Evolutionary conservation across 2,888 invertebrate genomes (phyloP).

Genomic region (Tenthredo amoena): DNA sequence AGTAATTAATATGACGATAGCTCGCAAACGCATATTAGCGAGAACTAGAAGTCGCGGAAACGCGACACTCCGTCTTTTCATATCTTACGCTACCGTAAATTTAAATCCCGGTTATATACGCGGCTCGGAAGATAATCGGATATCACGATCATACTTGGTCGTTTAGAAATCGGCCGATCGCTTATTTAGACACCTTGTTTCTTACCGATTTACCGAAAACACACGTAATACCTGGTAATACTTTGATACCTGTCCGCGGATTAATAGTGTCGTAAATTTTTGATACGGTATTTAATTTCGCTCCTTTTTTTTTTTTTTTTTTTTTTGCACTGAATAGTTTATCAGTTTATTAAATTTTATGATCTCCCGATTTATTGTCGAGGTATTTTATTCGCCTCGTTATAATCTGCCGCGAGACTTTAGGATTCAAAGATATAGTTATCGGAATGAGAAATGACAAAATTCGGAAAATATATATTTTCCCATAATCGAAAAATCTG

Average conservation of each 20-base stretch:
- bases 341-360: background rate
- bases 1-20: conserved; percentile 38
- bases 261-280: background rate
- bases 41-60: conserved; percentile 3
- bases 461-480: too few species aligned
- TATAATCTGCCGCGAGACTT: background rate
- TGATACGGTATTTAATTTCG: background rate
- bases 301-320: background rate
- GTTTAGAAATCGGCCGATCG: too few species aligned
- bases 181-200: too few species aligned
- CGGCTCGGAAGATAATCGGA: background rate
- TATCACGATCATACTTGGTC: background rate
- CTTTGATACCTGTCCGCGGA: background rate
- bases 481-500: background rate
- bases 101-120: background rate
- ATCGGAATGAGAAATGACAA: too few species aligned
- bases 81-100: background rate
- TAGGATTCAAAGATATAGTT: background rate
- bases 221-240: background rate
- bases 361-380: background rate
- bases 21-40: conserved; percentile 6
- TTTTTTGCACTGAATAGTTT: background rate
- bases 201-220: too few species aligned
- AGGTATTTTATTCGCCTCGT: background rate
- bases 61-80: background rate